These are phyloP conservation scores for Cephalopholis sonnerati DNA, from an alignment of 2,113 vertebrate species.

Conservation along the genomic window DNA sequence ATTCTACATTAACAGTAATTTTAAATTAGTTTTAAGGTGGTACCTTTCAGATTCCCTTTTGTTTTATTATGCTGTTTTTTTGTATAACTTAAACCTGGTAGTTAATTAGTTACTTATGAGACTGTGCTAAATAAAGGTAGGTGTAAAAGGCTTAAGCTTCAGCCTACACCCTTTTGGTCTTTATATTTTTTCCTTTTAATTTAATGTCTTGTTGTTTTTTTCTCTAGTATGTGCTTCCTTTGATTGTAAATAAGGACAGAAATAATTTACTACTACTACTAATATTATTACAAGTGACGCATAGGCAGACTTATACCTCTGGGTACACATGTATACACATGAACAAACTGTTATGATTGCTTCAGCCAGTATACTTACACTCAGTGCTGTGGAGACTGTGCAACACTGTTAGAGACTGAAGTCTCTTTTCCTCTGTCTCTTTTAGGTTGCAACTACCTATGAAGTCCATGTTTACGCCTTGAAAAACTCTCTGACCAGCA, in stretches of 20 bases:
- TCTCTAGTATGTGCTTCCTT: too few species aligned
- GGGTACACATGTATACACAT: constrained; percentile 10
- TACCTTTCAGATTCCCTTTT: too few species aligned
- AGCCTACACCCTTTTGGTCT: too few species aligned
- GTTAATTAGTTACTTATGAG: too few species aligned
- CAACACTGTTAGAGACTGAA: constrained; percentile 3
- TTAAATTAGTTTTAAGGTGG: background rate
- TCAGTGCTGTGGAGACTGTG: background rate
- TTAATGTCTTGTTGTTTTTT: too few species aligned
- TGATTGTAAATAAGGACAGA: too few species aligned
- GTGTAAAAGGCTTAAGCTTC: too few species aligned
- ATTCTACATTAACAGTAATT: background rate
- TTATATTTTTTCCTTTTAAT: too few species aligned
- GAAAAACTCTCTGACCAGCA: constrained; percentile 93
- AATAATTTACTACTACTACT: too few species aligned
- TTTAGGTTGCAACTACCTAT: constrained; percentile 93
- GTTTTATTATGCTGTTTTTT: too few species aligned
- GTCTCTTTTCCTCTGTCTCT: background rate
- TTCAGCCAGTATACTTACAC: background rate
- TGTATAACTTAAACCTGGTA: too few species aligned
- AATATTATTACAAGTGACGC: background rate
- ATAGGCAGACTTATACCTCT: background rate
- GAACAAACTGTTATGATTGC: background rate
- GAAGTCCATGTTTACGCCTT: constrained; percentile 94
- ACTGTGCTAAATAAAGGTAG: too few species aligned